Evolutionary conservation across 2,888 invertebrate species (phyloP), one percentile per base, ranked within the genome.

Genomic region (Pammene aurita): DNA sequence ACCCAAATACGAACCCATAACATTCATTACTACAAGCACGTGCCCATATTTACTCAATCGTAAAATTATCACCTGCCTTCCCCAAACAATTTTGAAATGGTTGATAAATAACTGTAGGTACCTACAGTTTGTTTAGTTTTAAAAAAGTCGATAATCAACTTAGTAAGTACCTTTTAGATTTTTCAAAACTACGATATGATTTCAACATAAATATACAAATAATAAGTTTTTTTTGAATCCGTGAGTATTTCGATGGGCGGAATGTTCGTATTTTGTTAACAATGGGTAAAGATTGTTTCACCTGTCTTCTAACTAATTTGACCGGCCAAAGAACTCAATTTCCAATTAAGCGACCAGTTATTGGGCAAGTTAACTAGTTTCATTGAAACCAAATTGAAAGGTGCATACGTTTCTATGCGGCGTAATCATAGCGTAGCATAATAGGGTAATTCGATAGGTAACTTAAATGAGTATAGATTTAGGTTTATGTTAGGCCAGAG

Each of bases 381-480:
- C 74, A 71, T 62, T 72, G 73, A 73, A 74, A 73, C 68, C 72
- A 55, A 73, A 65, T 68, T 67, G 71, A 72, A 72, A 60, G 63
- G 41, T 68, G 68, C 64, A 68, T 68, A 54, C 58, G 52, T 64
- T 64, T 42, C 16, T 9, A 57, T 41, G 68, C 68, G 52, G 64
- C 64, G 38, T 50, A 52, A 41, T 52, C 52, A 62, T 52, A 41
- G 41, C 7, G 18, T 13, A 41, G 18, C 50, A 10, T n/a, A 38
- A 52, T 10, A 41, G 52, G 18, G 52, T 63, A 42, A 63, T 63
- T 42, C 6, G 35, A 63, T 42, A 34, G 42, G 7, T 10, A 38
- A 10, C 5, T 38, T 26, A 1, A 35, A 11, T 57, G 16, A 38
- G 10, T 18, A 35, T 7, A 34, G n/a, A 14, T 14, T 1, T 7